Evolutionary conservation across 2,888 invertebrate genomes (phyloP), one percentile per base, ranked within the genome.

Genomic region (Drosophila vallismaia): DNA sequence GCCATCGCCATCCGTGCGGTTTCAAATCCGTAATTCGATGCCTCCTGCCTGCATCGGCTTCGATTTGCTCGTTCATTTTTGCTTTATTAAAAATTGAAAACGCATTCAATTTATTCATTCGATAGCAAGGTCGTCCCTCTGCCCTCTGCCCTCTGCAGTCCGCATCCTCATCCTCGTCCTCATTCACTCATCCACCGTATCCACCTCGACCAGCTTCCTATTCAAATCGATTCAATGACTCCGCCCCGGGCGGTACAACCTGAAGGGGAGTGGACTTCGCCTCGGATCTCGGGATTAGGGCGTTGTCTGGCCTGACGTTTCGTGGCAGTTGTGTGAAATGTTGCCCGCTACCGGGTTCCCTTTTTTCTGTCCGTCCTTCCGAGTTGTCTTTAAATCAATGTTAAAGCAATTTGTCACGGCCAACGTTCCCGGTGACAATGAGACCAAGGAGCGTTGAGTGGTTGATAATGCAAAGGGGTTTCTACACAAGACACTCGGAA

Each of bases 31-130:
- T 84, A 85, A 85, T 84, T 84, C 77, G 86, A 85, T 86, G 84
- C 86, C 81, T 42, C 40, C 40, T 80, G 19, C 82, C 74, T 83
- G 86, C 86, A 86, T 79, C 75, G 76, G 73, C 29, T 58, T 52
- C 50, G 33, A 6, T 63, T 59, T 62, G 33, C 51, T 50, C 49
- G 57, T 68, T 56, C 54, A 44, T 44, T 70, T 74, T 74, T 74
- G 63, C 78, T 80, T 86, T 84, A 86, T 84, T 83, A 85, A 85
- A 84, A 86, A 84, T 85, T 83, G 78, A 84, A 84, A 86, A 77
- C 84, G 81, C 86, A 86, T 85, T 85, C 86, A 85, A 85, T 85
- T 85, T 84, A 86, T 86, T 79, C 84, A 81, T 77, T 71, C 71
- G 66, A 58, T 68, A 76, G 71, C 81, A 84, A 84, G 84, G 84